These are phyloP conservation scores for Epizoanthus scotinus DNA, from an alignment of 92 coral and sea anemone species.

Conservation along the genomic window DNA sequence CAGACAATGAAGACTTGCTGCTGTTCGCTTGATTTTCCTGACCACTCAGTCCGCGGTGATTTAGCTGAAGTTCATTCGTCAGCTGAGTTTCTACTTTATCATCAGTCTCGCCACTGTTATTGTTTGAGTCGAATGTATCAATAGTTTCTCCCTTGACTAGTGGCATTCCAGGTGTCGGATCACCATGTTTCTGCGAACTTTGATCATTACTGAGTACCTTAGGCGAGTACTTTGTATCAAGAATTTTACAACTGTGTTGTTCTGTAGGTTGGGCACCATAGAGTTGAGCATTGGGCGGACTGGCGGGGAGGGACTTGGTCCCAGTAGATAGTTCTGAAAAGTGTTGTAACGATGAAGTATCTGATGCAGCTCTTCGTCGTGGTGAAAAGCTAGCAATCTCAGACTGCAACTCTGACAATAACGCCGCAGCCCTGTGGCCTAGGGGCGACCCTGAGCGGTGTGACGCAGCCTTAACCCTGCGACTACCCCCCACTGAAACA, in stretches of 20 bases:
- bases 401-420: conserved; percentile 24
- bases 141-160: not conserved
- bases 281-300: not conserved
- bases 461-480: not conserved
- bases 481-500: not conserved
- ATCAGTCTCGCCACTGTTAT: not conserved
- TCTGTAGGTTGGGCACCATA: not conserved
- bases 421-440: conserved; percentile 26
- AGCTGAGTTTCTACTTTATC: not conserved
- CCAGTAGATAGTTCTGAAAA: not conserved
- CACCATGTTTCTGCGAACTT: not conserved
- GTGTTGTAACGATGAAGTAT: not conserved
- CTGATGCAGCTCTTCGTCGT: not conserved
- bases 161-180: not conserved
- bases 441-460: conserved; percentile 29
- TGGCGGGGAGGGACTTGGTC: not conserved
- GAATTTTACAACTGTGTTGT: not conserved
- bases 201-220: not conserved
- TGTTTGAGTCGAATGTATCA: conserved; percentile 14
- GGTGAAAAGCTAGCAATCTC: conserved; percentile 29
- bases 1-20: not conserved
- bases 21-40: not conserved
- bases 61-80: not conserved
- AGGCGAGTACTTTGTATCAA: not conserved
- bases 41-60: not conserved